Base-by-base conservation (phyloP, 2,113 vertebrate species). In the Bolborhynchus lineola region DNA sequence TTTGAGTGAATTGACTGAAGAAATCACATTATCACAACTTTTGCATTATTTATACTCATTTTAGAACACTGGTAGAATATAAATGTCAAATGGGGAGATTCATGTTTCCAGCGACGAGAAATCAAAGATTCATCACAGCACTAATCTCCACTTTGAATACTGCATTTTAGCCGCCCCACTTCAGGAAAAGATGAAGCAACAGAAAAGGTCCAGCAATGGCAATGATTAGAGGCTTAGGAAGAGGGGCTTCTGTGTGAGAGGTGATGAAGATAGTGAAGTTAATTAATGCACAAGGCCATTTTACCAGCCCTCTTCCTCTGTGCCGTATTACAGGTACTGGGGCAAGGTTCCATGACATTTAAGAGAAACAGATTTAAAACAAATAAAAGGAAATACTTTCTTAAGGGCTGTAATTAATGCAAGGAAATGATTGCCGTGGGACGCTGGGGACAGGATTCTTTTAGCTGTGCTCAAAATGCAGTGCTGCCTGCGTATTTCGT, bases 31-130 rank as follows among this genome's bases (percentile, higher is more conserved):
- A 93, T 93, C 39, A n/a, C 82, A 81, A 95, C 86, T 64, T 95
- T 39, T 96, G 92, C 95, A 93, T 97, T 96, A 96, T 97, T 96
- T 95, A 96, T 97, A 86, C 62, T 86, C 68, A 55, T 94, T 96
- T 94, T 86, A 72, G 72, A 96, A 89, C 86, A 6, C 72, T 95
- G 90, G 88, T 72, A 68, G 95, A 92, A 93, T 94, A 94, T 69
- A 86, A 96, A 93, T 88, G 95, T 93, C 88, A 65, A 72, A 52
- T n/a, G 50, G 76, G 50, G 92, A 96, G 92, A 96, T 91, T 93
- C 76, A 93, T 91, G 57, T 57, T 92, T 75, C 47, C 46, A 41
- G 82, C 28, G 69, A 94, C 78, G 11, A 41, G 68, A 75, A 94
- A 94, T 75, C 90, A 83, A 82, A 97, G 92, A 94, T 94, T 89